Evolutionary conservation across 2,797 vertebrate genomes (phyloP), one percentile per base, ranked within the genome.

Genomic region (Myripristis jacobus): DNA sequence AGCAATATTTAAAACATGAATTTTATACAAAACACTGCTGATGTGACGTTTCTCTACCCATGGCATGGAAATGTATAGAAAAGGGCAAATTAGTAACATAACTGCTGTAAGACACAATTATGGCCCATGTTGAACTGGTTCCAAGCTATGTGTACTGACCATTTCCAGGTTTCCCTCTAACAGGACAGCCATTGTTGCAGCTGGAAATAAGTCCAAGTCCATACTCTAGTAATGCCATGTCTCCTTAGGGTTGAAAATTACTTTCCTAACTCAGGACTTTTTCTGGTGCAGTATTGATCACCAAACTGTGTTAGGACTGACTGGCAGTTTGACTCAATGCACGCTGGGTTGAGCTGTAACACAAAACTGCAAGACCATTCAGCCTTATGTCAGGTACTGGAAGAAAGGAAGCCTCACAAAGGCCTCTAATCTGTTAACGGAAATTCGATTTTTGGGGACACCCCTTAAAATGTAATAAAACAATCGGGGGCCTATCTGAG

Each of bases 361-460:
- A 68, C 54, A 80, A 85, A 72, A 54, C 71, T 27, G 22, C 27
- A 21, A 5, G 24, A 31, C 66, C 41, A 67, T 63, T 67, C 19
- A 18, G 73, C 73, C 53, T 54, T n/a, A 38, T 36, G 65, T 59
- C 71, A 82, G 27, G 53, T 62, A 66, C n/a, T 50, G 52, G 70
- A 66, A n/a, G 22, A 24, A 74, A 77, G 60, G 31, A 76, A 75
- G 77, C 25, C 18, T 78, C 48, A 57, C 69, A 74, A 74, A 71
- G 51, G 57, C 58, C 18, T 66, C 16, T 79, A 81, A 85, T 86
- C 81, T 85, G 52, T 70, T 27, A 73, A 71, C 75, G 75, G 77
- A 82, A 83, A 81, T 86, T 75, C 4, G 56, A 72, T 87, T 85
- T 79, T 73, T 57, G 21, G 25, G 58, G 64, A 74, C 47, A 85